Percentiles rank a stretch among this genome's conserved stretches.
Evolutionary conservation across 2,888 invertebrate genomes (phyloP).

Genomic region (Andrena haemorrhoa): DNA sequence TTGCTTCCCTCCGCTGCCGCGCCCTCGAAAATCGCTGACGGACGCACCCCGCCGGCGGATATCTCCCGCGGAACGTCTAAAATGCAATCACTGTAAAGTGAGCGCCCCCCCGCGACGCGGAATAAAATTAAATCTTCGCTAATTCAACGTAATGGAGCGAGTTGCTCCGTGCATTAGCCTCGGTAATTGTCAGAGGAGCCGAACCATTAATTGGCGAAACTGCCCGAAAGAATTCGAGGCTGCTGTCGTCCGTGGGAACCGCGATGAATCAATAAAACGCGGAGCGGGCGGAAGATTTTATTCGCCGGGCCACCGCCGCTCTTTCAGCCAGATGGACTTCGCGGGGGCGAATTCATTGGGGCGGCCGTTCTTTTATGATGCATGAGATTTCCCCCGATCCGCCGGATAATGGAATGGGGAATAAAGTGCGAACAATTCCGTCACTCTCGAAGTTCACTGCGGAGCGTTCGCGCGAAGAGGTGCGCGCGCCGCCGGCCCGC

Average conservation of each 20-base stretch:
- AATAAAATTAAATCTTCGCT: conserved; percentile 3
- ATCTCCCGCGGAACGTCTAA: neutral
- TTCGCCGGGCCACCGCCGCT: conserved; percentile 9
- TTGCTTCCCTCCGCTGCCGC: neutral
- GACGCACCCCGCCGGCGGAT: neutral
- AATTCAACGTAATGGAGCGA: neutral
- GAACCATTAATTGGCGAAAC: neutral
- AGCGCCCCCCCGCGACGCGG: neutral
- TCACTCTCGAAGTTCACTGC: conserved; percentile 50
- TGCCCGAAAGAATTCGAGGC: neutral
- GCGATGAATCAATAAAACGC: conserved; percentile 38
- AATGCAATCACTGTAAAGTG: neutral
- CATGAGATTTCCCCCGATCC: conserved; percentile 67
- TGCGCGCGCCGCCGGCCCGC: conserved; percentile 21
- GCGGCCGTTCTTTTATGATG: conserved; percentile 70
- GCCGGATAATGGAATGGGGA: conserved; percentile 66
- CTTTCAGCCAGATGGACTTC: conserved; percentile 43
- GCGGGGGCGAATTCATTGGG: conserved; percentile 60
- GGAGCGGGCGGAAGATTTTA: conserved; percentile 35
- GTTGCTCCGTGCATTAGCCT: neutral
- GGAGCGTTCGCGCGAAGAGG: conserved; percentile 36
- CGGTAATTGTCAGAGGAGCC: neutral
- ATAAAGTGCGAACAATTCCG: conserved; percentile 72
- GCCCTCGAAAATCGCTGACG: neutral
- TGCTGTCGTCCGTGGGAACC: neutral